Percentiles rank a stretch among this genome's conserved stretches.
Conservation (phyloP, 2,113 vertebrate species). For the Aspidoscelis tigris region DNA sequence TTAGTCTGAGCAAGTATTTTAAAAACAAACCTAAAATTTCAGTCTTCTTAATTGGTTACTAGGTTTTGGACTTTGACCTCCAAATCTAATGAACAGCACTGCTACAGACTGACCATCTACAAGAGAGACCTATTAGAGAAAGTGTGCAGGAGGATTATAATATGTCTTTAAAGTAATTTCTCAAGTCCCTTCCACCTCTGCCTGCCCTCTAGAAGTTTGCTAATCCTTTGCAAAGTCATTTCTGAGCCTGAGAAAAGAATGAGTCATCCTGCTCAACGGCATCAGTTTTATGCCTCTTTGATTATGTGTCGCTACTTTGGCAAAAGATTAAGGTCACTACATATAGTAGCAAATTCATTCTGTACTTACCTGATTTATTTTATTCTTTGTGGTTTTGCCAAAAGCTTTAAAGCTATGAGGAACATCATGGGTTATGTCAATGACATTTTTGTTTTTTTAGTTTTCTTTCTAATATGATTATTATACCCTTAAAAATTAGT, state of each 20-base stretch:
- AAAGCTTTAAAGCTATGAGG: background rate
- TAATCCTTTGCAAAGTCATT: background rate
- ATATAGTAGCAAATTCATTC: constrained; percentile 7
- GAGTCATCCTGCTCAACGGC: background rate
- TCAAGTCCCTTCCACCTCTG: background rate
- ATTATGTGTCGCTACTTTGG: background rate
- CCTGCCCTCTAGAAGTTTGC: background rate
- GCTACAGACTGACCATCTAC: background rate
- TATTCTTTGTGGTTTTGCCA: background rate
- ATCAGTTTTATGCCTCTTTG: constrained; percentile 16
- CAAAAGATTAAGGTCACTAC: background rate
- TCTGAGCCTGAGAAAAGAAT: background rate
- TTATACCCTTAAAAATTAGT: background rate
- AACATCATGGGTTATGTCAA: background rate
- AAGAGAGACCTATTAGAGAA: too few relatives aligned
- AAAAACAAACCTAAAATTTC: too few relatives aligned
- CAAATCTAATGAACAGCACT: background rate
- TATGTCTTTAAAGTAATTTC: background rate
- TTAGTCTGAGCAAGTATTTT: too few relatives aligned
- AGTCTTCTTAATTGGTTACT: background rate
- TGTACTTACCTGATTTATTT: background rate
- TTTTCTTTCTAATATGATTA: background rate
- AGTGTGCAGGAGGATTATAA: too few relatives aligned
- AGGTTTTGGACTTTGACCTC: background rate
- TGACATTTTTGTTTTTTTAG: background rate